A percentile compares a stretch with the other conserved stretches of the same genome.
phyloP scores from a whole-genome alignment of 1,140 invertebrate species.

The Charaxes varanes region DNA sequence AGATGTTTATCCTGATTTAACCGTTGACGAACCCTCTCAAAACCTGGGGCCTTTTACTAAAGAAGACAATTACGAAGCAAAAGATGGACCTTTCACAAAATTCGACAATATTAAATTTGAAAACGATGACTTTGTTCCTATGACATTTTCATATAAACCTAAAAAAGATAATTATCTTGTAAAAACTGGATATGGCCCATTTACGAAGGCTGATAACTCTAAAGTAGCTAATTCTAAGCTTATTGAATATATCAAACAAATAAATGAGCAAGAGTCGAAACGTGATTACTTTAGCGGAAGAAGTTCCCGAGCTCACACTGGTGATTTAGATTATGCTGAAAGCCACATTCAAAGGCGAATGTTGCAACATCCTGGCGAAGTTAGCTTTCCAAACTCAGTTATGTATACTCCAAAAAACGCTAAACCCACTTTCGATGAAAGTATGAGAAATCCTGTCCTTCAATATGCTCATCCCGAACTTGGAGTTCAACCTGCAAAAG shows the following conservation, averaged over 20 bases:
- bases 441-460: conserved; percentile 81
- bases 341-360: conserved; percentile 79
- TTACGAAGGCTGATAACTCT: conserved; percentile 76
- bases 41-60: conserved; percentile 70
- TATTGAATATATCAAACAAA: conserved; percentile 78
- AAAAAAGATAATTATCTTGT: conserved; percentile 62
- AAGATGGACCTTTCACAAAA: conserved; percentile 70
- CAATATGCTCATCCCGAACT: conserved; percentile 87
- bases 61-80: conserved; percentile 66
- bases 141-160: conserved; percentile 52
- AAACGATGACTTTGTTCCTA: conserved; percentile 48
- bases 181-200: conserved; percentile 72
- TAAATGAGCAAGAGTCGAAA: conserved; percentile 77
- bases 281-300: conserved; percentile 74
- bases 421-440: conserved; percentile 77
- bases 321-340: conserved; percentile 64
- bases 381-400: conserved; percentile 77
- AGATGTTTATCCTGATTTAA: conserved; percentile 71
- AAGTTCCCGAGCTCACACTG: conserved; percentile 65
- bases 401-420: conserved; percentile 76
- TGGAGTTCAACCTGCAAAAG: conserved; percentile 83
- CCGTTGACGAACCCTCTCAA: conserved; percentile 42
- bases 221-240: conserved; percentile 74
- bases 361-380: conserved; percentile 78
- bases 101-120: conserved; percentile 68